phyloP scores from a whole-genome alignment of 2,113 vertebrate genomes.

The Australoheros scitulus region DNA sequence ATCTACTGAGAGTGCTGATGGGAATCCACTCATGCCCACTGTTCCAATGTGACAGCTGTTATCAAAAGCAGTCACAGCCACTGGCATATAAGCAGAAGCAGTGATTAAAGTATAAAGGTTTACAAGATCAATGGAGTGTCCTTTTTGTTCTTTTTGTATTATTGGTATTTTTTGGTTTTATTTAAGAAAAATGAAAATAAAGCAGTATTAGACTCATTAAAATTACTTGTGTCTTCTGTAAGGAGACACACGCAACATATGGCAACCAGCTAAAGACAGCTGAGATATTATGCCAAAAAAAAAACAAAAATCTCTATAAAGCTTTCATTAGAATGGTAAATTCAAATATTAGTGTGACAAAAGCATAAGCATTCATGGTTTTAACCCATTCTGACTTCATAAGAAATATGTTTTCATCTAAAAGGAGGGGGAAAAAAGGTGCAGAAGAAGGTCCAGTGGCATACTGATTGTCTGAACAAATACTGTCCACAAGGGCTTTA shows the following conservation, averaged over 20 bases:
- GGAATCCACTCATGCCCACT: constrained; percentile 35
- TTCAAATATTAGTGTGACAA: neutral
- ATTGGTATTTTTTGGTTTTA: constrained; percentile 31
- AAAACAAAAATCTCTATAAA: neutral
- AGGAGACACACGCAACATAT: neutral
- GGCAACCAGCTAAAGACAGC: neutral
- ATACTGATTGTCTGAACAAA: neutral
- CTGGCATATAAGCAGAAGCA: constrained; percentile 2
- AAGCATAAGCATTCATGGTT: neutral
- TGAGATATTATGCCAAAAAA: neutral
- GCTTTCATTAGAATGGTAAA: neutral
- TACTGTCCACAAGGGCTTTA: neutral
- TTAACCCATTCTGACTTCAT: neutral
- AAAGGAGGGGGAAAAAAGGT: no score
- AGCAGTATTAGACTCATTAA: constrained; percentile 6
- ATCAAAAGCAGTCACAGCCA: neutral
- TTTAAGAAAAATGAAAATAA: constrained; percentile 41
- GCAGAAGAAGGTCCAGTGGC: no score
- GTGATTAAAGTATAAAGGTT: constrained; percentile 30
- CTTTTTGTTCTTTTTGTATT: constrained; percentile 12
- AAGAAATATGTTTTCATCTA: neutral
- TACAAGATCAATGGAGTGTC: constrained; percentile 60
- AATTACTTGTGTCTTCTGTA: constrained; percentile 12
- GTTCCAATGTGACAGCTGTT: constrained; percentile 41
- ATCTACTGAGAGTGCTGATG: constrained; percentile 25